Percentiles rank a stretch among this genome's conserved stretches.
Conservation (phyloP, 2,797 vertebrate species). For the Lacerta bilineata region DNA sequence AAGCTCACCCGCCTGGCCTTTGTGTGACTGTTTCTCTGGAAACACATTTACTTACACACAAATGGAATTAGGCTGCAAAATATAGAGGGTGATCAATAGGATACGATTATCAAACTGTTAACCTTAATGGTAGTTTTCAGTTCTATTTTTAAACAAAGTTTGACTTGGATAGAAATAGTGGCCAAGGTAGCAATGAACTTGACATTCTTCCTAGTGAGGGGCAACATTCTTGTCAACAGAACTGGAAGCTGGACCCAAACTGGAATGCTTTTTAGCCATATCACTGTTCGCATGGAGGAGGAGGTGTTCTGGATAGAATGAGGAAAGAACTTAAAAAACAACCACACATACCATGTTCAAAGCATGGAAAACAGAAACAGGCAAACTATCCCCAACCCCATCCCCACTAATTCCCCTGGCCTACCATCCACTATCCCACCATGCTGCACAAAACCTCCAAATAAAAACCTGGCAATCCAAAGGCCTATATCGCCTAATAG, state of each 20-base stretch:
- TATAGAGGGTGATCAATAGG: background rate
- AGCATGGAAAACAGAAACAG: no score
- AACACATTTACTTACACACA: background rate
- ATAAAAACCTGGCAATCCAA: no score
- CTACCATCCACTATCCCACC: no score
- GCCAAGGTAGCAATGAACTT: background rate
- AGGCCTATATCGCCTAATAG: no score
- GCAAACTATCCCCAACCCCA: no score
- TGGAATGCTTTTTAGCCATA: background rate
- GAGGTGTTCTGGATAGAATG: background rate
- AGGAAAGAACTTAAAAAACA: background rate
- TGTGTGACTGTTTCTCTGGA: conserved; percentile 24
- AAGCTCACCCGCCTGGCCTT: conserved; percentile 41
- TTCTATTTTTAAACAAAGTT: conserved; percentile 7
- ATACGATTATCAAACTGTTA: background rate
- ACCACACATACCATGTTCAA: no score
- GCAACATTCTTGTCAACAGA: background rate
- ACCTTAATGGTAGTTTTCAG: conserved; percentile 18
- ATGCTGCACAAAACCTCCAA: no score
- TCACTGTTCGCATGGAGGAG: background rate
- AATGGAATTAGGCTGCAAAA: conserved; percentile 19
- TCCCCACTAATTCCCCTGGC: no score
- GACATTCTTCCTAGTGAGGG: background rate
- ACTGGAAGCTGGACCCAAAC: background rate
- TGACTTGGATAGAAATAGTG: background rate